Base-by-base conservation (phyloP, 2,888 invertebrate genomes). In the Eupithecia pulchellata region DNA sequence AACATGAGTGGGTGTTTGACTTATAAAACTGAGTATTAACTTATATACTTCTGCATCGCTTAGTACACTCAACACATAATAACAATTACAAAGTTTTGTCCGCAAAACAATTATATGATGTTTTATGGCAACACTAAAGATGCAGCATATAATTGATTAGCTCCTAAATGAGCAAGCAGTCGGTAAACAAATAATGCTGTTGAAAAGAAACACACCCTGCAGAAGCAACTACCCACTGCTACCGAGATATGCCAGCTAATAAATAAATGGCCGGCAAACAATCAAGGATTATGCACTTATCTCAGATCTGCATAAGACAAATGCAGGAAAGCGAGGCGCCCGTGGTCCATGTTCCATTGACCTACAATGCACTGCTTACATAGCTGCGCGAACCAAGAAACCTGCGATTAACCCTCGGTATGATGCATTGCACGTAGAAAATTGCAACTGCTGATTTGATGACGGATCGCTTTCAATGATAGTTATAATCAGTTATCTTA, bases 301-400 rank as follows among this genome's bases (percentile, higher is more conserved):
- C 69, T 77, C 78, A 82, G 79, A 89, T 89, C 85, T 87, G 86
- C 86, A 87, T 86, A 84, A 86, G 87, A 88, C 87, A 89, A 85
- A 83, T 84, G 87, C 86, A 90, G 84, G 89, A 90, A 91, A 91
- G 90, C 84, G 89, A 85, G 84, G 84, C 85, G 84, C 85, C 84
- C 84, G 84, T 85, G 77, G 80, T 80, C 82, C 80, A 79, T 83
- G 91, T 89, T 84, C 91, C 86, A 89, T 83, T 92, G 88, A 89
- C 92, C 91, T 82, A 91, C 86, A 83, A 88, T 84, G 81, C 78
- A 80, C 75, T 84, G 80, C 90, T 88, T 85, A 91, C 89, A 90
- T 88, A 85, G 30, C 84, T 78, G 81, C 82, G 85, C 82, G 85
- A 83, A 84, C 83, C 82, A 84, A 84, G 81, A 84, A 86, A 84